A percentile compares a stretch with the other conserved stretches of the same genome.
These are phyloP conservation scores for Semotilus atromaculatus DNA, from an alignment of 2,797 vertebrate species.

Conservation along the genomic window DNA sequence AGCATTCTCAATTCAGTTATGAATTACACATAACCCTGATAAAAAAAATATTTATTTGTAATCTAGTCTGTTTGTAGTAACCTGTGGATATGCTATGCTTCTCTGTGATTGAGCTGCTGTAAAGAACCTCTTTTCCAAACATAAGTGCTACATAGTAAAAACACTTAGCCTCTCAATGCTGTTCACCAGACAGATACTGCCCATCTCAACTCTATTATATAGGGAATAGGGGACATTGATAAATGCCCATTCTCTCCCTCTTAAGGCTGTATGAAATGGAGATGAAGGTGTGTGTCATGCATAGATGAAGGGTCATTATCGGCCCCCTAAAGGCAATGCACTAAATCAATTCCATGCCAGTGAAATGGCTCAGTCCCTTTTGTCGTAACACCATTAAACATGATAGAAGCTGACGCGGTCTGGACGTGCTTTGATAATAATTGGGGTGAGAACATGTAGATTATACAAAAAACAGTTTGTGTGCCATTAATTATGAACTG, in stretches of 20 bases:
- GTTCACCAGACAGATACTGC: constrained; percentile 37
- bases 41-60: not conserved
- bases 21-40: not conserved
- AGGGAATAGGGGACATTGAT: constrained; percentile 30
- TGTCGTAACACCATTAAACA: constrained; percentile 49
- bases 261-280: constrained; percentile 74
- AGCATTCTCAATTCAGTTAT: not conserved
- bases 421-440: constrained; percentile 52
- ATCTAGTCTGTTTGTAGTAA: not conserved
- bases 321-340: constrained; percentile 73
- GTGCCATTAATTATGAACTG: constrained; percentile 35
- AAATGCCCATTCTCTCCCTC: constrained; percentile 47
- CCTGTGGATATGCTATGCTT: not conserved
- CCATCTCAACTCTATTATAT: constrained; percentile 49
- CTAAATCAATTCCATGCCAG: constrained; percentile 78
- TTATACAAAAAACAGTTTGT: constrained; percentile 39
- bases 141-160: constrained; percentile 37
- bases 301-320: constrained; percentile 76
- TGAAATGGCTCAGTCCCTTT: constrained; percentile 39
- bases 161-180: constrained; percentile 20
- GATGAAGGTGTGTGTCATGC: constrained; percentile 73
- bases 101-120: constrained; percentile 12
- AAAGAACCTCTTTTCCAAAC: constrained; percentile 17
- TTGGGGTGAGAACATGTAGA: constrained; percentile 49
- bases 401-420: constrained; percentile 43